Evolutionary conservation across 2,113 vertebrate species (phyloP), one percentile per base, ranked within the genome.

Genomic region (Laticauda colubrina): DNA sequence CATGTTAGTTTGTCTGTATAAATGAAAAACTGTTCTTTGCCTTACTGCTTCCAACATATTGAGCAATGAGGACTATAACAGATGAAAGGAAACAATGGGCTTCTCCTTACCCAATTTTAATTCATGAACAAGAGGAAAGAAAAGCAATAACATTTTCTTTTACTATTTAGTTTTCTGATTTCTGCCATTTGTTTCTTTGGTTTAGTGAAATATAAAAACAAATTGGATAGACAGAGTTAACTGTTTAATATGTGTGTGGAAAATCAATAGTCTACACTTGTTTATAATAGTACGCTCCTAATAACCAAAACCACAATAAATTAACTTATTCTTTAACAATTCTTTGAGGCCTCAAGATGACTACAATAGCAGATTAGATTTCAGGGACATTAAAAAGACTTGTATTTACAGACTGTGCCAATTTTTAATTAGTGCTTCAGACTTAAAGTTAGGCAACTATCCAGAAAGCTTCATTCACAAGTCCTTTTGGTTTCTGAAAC

Each of bases 211-310:
- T 87, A 59, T 24, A 43, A 69, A 56, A 34, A 43, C 23, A 55
- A 89, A 89, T 69, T 81, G 34, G 24, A 85, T 92, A 55, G 48
- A 59, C 87, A 48, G 81, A 92, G 39, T 85, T 85, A 55, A 89
- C 45, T 21, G 57, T 61, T 24, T 14, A 0, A 26, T 69, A 18
- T 64, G 54, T 64, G 54, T 92, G 88, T 92, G 88, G 88, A 92
- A 92, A 92, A 85, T 2, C 29, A 56, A 23, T 51, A 89, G 57
- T 81, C 55, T 26, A 90, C 10, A 8, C 56, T 48, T 8, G 10
- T 24, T 11, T 11, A 0, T 48, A 57, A 54, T 69, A 87, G 24
- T 14, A 88, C 23, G 48, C 0, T 5, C 56, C 26, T 39, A 87
- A 86, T 34, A 87, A 87, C 18, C 48, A 0, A 89, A 88, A 26